Conservation (phyloP, 2,888 invertebrate genomes). For the Chalcis sispes region DNA sequence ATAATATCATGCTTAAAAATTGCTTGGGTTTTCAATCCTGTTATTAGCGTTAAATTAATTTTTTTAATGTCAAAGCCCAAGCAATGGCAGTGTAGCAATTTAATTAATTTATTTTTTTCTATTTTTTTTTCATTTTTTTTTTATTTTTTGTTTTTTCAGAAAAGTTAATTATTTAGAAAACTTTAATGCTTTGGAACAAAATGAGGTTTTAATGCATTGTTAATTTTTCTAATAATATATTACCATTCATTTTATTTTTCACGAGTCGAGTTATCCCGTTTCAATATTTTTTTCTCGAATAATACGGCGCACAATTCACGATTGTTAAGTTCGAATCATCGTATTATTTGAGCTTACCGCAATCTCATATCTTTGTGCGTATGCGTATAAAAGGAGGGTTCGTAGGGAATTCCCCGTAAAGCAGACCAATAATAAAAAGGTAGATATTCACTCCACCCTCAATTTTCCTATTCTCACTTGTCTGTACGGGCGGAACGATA, state of each 20-base stretch:
- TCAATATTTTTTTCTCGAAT: constrained; percentile 9
- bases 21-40: too few relatives aligned
- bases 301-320: constrained; percentile 15
- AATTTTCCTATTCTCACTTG: background rate
- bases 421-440: constrained; percentile 3
- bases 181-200: background rate
- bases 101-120: too few relatives aligned
- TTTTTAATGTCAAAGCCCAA: background rate
- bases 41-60: background rate
- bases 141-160: background rate
- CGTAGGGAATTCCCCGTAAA: constrained; percentile 15
- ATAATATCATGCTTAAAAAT: too few relatives aligned
- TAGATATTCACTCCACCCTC: constrained; percentile 24
- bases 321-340: constrained; percentile 40
- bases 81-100: too few relatives aligned
- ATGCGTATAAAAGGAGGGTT: constrained; percentile 13
- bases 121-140: too few relatives aligned
- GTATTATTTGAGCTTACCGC: constrained; percentile 37
- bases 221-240: too few relatives aligned
- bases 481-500: background rate
- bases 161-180: too few relatives aligned
- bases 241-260: too few relatives aligned
- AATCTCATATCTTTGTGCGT: constrained; percentile 20
- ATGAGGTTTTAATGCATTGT: too few relatives aligned
- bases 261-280: too few relatives aligned